These are phyloP conservation scores for Syngnathus rostellatus DNA, from an alignment of 2,797 vertebrate species.

Conservation along the genomic window DNA sequence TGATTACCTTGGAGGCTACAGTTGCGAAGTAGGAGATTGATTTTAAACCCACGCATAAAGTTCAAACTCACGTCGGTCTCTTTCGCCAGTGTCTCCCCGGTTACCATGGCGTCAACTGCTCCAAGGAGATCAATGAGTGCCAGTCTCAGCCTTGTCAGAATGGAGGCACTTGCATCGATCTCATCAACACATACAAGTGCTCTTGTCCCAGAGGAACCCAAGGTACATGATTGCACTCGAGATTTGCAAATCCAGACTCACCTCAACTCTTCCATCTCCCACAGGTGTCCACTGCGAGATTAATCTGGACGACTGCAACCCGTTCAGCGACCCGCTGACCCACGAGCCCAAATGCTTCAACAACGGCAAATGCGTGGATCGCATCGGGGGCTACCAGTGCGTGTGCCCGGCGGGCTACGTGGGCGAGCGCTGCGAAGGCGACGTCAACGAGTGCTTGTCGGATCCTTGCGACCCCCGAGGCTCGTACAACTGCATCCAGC, in stretches of 20 bases:
- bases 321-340: constrained; percentile 75
- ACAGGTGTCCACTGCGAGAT: constrained; percentile 96
- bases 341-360: constrained; percentile 95
- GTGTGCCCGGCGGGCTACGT: constrained; percentile 87
- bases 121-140: constrained; percentile 93
- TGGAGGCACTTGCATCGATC: constrained; percentile 92
- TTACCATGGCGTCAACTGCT: constrained; percentile 92
- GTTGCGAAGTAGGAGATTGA: constrained; percentile 77
- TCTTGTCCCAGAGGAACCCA: constrained; percentile 96
- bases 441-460: constrained; percentile 95
- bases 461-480: constrained; percentile 89
- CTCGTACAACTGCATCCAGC: constrained; percentile 95
- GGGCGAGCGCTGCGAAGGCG: constrained; percentile 93
- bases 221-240: constrained; percentile 69
- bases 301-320: constrained; percentile 92
- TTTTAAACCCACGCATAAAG: neutral
- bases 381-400: constrained; percentile 91
- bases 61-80: neutral
- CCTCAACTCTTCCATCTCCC: neutral
- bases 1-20: constrained; percentile 93
- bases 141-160: constrained; percentile 93
- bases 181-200: constrained; percentile 96
- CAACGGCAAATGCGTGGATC: constrained; percentile 87
- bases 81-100: constrained; percentile 81
- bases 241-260: constrained; percentile 48